A percentile compares a stretch with the other conserved stretches of the same genome.
Conservation (phyloP, 2,888 invertebrate genomes). For the Tipula unca region DNA sequence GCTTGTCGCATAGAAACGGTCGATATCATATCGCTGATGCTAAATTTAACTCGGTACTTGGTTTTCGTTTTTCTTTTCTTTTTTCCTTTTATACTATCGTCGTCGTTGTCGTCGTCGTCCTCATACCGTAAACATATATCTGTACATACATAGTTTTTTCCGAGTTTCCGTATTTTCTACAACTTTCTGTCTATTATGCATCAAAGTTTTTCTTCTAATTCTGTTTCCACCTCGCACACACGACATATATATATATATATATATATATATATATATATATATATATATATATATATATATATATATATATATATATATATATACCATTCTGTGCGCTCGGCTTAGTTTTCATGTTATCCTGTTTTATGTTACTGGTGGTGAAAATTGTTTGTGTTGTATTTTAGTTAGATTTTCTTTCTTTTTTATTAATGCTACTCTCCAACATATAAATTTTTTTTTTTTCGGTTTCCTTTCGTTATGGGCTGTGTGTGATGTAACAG, state of each 20-base stretch:
- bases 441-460: not conserved
- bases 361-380: not conserved
- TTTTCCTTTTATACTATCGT: not conserved
- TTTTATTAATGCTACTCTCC: not conserved
- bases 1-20: slow-evolving; percentile 29
- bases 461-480: not conserved
- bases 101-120: not conserved
- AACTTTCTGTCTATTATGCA: not conserved
- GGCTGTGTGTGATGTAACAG: not conserved
- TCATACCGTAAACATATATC: not conserved
- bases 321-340: not conserved
- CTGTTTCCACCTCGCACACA: not conserved
- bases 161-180: not conserved
- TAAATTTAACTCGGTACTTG: slow-evolving; percentile 22
- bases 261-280: too few species aligned
- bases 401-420: not conserved
- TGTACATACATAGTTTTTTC: not conserved
- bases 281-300: too few species aligned
- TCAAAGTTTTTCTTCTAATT: not conserved
- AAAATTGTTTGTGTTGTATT: not conserved
- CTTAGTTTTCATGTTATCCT: not conserved
- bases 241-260: not conserved
- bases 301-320: too few species aligned
- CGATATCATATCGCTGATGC: slow-evolving; percentile 29
- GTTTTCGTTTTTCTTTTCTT: not conserved